Percentiles rank a stretch among this genome's conserved stretches.
These are phyloP conservation scores for Montifringilla adamsi DNA, from an alignment of 2,113 vertebrate genomes.

Conservation along the genomic window DNA sequence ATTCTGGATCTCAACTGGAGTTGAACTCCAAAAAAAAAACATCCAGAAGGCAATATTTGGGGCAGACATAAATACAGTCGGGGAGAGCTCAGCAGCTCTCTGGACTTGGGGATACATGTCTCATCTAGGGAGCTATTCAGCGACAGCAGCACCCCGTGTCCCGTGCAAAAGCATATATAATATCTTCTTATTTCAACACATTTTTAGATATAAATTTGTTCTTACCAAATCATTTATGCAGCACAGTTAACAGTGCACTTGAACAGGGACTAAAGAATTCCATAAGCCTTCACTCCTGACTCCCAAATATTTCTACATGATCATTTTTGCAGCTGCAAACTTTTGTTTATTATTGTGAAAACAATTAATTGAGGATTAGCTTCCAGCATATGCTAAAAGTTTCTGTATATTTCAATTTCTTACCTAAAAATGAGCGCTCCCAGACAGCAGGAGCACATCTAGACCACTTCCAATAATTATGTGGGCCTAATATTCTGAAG, in stretches of 20 bases:
- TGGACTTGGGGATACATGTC: not conserved
- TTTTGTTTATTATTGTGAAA: not conserved
- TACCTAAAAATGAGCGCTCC: not conserved
- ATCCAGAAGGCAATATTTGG: not conserved
- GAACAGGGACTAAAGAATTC: not conserved
- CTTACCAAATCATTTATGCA: not conserved
- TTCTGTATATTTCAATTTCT: not conserved
- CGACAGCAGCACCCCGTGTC: accelerated
- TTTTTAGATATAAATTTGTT: not conserved
- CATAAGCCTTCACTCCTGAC: not conserved
- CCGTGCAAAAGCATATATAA: not conserved
- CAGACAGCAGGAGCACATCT: not conserved
- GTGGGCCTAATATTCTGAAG: not conserved
- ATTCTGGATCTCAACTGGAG: not conserved
- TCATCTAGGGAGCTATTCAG: not conserved
- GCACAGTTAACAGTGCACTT: not conserved
- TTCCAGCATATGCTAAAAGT: not conserved
- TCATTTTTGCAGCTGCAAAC: not conserved
- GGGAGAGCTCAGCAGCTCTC: not conserved
- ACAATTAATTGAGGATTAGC: not conserved
- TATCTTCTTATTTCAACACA: not conserved
- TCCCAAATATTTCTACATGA: not conserved
- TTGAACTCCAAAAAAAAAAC: not conserved
- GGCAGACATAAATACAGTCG: not conserved
- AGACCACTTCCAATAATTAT: not conserved